These are phyloP conservation scores for Jaculus jaculus DNA, from an alignment of 2,113 vertebrate species.

Conservation along the genomic window DNA sequence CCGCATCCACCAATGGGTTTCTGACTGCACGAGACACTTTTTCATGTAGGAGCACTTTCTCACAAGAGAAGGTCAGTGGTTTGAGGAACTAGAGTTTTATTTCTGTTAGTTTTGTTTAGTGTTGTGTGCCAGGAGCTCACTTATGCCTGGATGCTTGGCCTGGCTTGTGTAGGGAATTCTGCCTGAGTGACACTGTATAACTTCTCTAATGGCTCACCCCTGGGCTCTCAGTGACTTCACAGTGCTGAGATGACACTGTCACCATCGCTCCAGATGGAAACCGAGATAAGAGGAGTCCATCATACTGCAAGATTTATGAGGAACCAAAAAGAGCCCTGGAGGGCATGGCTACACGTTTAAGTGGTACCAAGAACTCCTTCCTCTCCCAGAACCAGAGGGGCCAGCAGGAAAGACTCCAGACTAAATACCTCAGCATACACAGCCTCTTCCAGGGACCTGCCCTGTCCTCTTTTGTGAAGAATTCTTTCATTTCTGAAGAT, in stretches of 20 bases:
- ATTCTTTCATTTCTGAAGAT: slow-evolving; percentile 50
- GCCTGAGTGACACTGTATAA: slow-evolving; percentile 17
- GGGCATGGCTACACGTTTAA: not conserved
- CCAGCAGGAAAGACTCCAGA: not conserved
- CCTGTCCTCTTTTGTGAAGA: not conserved
- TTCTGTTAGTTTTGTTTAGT: slow-evolving; percentile 69
- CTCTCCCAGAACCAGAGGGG: not conserved
- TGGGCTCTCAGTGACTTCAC: not conserved
- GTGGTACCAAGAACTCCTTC: not conserved
- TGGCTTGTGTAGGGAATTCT: slow-evolving; percentile 40
- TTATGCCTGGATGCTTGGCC: slow-evolving; percentile 42
- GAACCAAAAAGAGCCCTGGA: not conserved
- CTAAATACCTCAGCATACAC: not conserved
- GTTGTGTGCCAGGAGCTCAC: slow-evolving; percentile 54
- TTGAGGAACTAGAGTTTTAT: slow-evolving; percentile 54
- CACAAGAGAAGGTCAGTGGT: slow-evolving; percentile 17
- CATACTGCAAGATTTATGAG: not conserved
- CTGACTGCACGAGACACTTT: not conserved
- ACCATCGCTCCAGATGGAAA: slow-evolving; percentile 2
- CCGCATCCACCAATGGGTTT: not conserved
- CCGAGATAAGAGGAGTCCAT: not conserved
- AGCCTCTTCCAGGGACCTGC: not conserved
- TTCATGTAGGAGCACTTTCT: slow-evolving; percentile 19
- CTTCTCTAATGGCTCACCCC: not conserved
- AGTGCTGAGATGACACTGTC: not conserved